Evolutionary conservation across 2,888 invertebrate species (phyloP).

Genomic region (Leptopilina drosophilae): DNA sequence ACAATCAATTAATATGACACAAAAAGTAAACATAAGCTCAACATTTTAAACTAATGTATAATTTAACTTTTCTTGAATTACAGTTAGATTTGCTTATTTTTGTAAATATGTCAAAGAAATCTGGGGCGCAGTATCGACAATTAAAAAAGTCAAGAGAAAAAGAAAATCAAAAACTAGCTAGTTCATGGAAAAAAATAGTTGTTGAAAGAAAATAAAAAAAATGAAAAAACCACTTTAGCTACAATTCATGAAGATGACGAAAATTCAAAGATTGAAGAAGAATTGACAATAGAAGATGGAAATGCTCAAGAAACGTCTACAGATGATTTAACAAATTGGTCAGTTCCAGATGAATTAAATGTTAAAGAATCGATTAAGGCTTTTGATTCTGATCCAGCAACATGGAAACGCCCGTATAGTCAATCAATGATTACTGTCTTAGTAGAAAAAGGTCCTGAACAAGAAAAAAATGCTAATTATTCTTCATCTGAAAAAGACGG

Average conservation of each 20-base stretch:
- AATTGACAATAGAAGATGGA: background rate
- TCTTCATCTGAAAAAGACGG: background rate
- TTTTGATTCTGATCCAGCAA: background rate
- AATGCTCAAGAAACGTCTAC: background rate
- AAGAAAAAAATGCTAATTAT: background rate
- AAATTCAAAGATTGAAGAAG: background rate
- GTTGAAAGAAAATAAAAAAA: background rate
- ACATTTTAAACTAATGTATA: no score
- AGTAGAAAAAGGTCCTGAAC: conserved; percentile 3
- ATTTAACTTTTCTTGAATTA: conserved; percentile 1
- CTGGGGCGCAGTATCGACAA: background rate
- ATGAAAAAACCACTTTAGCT: background rate
- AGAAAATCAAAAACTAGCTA: background rate
- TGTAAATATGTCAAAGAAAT: background rate
- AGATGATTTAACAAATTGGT: background rate
- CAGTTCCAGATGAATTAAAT: background rate
- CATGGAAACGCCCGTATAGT: background rate
- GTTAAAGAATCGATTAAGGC: background rate
- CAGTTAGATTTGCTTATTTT: background rate
- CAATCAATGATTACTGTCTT: background rate
- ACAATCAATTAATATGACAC: no score
- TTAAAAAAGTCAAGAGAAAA: background rate
- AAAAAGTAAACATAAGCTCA: no score
- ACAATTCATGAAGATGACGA: background rate
- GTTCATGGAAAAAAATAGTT: background rate